phyloP scores from a whole-genome alignment of 1,140 invertebrate species.

The Tigriopus japonicus region DNA sequence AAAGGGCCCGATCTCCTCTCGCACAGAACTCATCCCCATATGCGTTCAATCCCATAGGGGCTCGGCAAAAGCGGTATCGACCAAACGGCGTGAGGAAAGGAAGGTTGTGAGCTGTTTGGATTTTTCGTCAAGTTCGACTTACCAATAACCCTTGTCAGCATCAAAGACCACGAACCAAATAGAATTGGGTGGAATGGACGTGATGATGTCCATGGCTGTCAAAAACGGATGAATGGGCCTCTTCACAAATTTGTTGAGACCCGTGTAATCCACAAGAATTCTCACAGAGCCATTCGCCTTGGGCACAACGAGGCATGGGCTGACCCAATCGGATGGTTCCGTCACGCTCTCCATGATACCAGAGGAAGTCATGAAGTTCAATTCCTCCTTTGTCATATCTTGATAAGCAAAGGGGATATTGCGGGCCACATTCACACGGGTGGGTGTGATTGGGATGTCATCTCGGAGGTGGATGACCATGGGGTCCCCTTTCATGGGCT shows the following conservation, averaged over 20 bases:
- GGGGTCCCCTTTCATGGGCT: neutral
- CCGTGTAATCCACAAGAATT: conserved; percentile 26
- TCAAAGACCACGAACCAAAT: conserved; percentile 20
- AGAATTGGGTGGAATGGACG: conserved; percentile 3
- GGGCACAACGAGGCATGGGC: conserved; percentile 18
- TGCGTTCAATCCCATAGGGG: neutral
- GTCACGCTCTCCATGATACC: neutral
- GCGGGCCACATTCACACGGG: neutral
- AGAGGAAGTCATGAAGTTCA: neutral
- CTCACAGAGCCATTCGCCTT: conserved; percentile 24
- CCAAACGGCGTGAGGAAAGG: neutral
- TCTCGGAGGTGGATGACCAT: neutral
- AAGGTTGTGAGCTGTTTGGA: neutral
- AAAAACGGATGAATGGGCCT: conserved; percentile 20
- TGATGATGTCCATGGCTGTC: conserved; percentile 18
- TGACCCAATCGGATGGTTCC: neutral
- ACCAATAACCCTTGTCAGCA: conserved; percentile 14
- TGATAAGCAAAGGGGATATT: neutral
- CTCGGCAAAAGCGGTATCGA: neutral
- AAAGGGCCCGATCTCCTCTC: conserved; percentile 16
- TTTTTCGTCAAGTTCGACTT: neutral
- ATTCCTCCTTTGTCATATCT: neutral
- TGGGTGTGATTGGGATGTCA: neutral
- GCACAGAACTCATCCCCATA: neutral
- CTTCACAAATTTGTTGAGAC: conserved; percentile 21